phyloP scores from a whole-genome alignment of 2,113 vertebrate species.

The Platycercus adscitus region DNA sequence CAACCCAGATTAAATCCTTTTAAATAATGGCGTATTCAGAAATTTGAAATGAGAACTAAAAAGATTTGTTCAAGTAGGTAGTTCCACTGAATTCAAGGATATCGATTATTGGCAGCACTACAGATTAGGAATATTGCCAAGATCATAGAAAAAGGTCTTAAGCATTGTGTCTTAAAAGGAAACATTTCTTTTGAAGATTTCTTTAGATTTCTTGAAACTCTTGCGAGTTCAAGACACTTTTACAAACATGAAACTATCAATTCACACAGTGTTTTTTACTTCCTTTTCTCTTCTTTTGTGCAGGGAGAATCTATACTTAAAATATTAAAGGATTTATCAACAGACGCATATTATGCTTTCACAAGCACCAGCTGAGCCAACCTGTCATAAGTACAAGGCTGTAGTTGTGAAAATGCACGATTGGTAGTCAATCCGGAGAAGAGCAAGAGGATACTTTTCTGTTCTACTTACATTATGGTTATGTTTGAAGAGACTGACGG shows the following conservation, averaged over 20 bases:
- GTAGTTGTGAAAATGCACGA: neutral
- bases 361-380: neutral
- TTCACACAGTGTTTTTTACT: neutral
- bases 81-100: neutral
- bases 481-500: conserved; percentile 88
- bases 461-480: conserved; percentile 89
- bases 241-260: neutral
- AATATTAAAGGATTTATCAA: neutral
- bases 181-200: neutral
- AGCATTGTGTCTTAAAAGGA: neutral
- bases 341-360: neutral
- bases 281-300: neutral
- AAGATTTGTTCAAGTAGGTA: neutral
- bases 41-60: neutral
- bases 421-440: neutral
- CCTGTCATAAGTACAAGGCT: neutral
- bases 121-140: neutral
- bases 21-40: accelerated
- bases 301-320: neutral
- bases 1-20: neutral
- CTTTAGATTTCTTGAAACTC: neutral
- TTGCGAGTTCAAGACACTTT: neutral
- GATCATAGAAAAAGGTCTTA: neutral
- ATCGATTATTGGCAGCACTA: neutral
- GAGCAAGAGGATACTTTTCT: neutral